These are phyloP conservation scores for Metacarcinus magister DNA, from an alignment of 2,888 invertebrate genomes.

Conservation along the genomic window DNA sequence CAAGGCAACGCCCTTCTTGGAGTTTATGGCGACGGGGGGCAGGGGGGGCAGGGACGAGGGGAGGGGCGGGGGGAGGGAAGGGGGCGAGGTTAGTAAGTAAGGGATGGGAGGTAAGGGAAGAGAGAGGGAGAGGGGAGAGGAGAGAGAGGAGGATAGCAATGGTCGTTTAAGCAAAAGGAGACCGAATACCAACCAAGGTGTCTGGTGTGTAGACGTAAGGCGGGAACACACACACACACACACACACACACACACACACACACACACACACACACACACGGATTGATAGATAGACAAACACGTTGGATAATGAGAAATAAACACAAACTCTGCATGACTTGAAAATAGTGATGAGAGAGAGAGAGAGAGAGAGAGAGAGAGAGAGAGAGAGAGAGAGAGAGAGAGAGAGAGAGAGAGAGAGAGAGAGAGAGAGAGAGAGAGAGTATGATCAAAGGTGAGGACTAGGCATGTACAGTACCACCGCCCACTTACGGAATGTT, in stretches of 20 bases:
- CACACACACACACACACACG: constrained; percentile 16
- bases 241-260: too few species aligned
- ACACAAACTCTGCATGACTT: background rate
- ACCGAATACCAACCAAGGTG: too few species aligned
- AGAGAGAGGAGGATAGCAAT: background rate
- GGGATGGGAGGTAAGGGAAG: too few species aligned
- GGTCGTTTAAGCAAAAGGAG: background rate
- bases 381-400: constrained; percentile 50
- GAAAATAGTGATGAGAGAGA: background rate
- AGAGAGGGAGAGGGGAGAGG: background rate
- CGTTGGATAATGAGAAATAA: background rate
- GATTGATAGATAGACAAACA: background rate
- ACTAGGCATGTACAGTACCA: background rate
- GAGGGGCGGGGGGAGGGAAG: background rate
- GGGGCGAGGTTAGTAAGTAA: background rate
- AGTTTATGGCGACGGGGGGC: background rate
- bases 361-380: constrained; percentile 52
- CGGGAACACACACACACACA: too few species aligned
- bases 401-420: constrained; percentile 58
- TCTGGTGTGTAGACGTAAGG: too few species aligned
- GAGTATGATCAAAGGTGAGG: background rate
- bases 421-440: constrained; percentile 50
- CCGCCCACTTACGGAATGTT: background rate
- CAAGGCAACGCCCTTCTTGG: constrained; percentile 39
- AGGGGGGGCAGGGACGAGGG: background rate